Conservation (phyloP, 2,797 vertebrate species). For the Heliangelus exortis region DNA sequence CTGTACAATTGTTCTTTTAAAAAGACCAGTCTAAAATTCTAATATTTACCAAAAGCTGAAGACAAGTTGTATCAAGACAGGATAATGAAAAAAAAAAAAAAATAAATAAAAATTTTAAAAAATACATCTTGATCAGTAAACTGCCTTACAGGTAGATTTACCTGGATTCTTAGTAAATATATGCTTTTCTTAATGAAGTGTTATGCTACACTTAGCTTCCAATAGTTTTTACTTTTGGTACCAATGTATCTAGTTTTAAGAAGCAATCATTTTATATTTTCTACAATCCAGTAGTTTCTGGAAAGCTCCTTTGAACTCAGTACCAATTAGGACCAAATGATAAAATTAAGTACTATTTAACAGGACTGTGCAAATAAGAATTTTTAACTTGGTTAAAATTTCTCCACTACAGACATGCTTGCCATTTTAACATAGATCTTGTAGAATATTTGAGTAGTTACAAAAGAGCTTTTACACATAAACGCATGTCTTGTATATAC, state of each 20-base stretch:
- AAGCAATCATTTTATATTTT: not conserved
- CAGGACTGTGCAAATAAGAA: not conserved
- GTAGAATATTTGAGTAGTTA: not conserved
- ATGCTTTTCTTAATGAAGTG: not conserved
- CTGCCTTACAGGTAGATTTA: not conserved
- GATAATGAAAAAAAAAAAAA: not conserved
- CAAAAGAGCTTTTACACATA: not conserved
- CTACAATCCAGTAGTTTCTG: not conserved
- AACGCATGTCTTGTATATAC: not conserved
- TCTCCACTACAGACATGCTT: not conserved
- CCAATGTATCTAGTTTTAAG: not conserved
- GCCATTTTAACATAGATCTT: not conserved
- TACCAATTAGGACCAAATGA: not conserved
- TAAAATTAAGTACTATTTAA: not conserved
- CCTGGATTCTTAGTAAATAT: not conserved
- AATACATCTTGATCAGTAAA: not conserved
- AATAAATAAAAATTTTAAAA: no score
- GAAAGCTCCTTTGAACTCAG: not conserved
- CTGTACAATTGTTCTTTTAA: not conserved
- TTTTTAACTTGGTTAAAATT: not conserved
- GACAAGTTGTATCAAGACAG: not conserved
- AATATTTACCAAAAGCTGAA: not conserved
- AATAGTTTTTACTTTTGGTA: not conserved
- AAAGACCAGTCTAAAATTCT: not conserved
- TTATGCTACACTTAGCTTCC: not conserved